phyloP scores from a whole-genome alignment of 2,113 vertebrate species.

The Lophotis ruficrista region DNA sequence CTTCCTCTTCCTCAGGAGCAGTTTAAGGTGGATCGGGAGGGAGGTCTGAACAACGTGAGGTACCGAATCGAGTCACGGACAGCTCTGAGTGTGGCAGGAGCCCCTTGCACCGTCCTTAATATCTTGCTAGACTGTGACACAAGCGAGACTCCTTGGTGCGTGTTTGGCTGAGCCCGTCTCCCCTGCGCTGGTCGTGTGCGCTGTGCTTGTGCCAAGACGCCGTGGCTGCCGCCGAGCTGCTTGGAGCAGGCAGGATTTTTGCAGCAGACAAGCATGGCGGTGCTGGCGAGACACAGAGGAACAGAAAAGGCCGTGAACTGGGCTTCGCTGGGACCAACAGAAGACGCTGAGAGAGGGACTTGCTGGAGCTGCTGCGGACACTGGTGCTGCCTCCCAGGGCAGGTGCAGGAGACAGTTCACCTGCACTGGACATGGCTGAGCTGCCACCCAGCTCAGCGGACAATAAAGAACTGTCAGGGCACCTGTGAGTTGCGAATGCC shows the following conservation, averaged over 20 bases:
- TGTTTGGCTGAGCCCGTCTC: slow-evolving; percentile 73
- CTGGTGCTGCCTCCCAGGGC: slow-evolving; percentile 16
- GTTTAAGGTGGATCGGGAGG: slow-evolving; percentile 93
- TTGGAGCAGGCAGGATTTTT: neutral
- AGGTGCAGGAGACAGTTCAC: neutral
- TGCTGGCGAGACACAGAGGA: slow-evolving; percentile 9
- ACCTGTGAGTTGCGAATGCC: neutral
- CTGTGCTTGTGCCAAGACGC: neutral
- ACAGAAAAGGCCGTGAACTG: neutral
- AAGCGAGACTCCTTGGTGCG: slow-evolving; percentile 90
- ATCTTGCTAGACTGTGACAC: slow-evolving; percentile 88
- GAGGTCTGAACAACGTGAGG: slow-evolving; percentile 88
- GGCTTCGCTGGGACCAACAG: neutral
- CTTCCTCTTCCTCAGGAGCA: slow-evolving; percentile 82
- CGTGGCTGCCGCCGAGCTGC: neutral
- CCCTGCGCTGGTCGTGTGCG: rapidly evolving
- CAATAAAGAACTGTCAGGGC: slow-evolving; percentile 51
- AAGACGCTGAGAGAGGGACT: neutral
- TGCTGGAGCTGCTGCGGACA: rapidly evolving
- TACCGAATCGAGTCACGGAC: slow-evolving; percentile 88
- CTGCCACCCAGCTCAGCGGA: slow-evolving; percentile 11
- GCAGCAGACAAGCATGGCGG: neutral
- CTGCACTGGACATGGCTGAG: slow-evolving; percentile 1
- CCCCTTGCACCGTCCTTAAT: slow-evolving; percentile 90
- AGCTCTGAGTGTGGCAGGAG: slow-evolving; percentile 85